A percentile compares a stretch with the other conserved stretches of the same genome.
These are phyloP conservation scores for Ammospiza nelsoni DNA, from an alignment of 2,113 vertebrate genomes.

Conservation along the genomic window DNA sequence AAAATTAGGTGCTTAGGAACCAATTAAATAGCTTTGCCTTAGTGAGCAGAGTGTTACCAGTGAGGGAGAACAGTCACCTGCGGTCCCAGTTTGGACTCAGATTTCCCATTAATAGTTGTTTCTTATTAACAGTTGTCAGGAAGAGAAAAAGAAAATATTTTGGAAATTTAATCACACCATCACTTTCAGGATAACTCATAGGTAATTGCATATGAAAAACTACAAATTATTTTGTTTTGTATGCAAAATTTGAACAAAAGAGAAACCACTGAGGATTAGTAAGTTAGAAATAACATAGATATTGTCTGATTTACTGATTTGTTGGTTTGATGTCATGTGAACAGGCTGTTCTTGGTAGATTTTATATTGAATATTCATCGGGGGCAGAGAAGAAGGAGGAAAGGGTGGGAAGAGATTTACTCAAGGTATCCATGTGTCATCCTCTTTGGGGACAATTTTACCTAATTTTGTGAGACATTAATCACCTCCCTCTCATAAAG, in stretches of 20 bases:
- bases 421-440: neutral
- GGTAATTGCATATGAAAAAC: neutral
- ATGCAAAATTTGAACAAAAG: neutral
- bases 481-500: neutral
- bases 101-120: conserved; percentile 34
- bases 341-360: neutral
- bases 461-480: neutral
- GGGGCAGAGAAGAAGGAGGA: neutral
- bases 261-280: neutral
- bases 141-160: neutral
- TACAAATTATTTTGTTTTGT: neutral
- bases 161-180: conserved; percentile 14
- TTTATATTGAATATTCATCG: neutral
- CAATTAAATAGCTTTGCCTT: conserved; percentile 53
- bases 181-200: neutral
- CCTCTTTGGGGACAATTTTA: neutral
- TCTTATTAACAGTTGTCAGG: conserved; percentile 21
- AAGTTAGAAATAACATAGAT: neutral
- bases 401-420: neutral
- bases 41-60: neutral
- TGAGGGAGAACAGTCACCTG: neutral
- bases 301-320: neutral
- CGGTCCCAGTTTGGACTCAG: neutral
- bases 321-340: neutral
- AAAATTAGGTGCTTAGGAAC: conserved; percentile 65